Percentiles rank a stretch among this genome's conserved stretches.
phyloP scores from a whole-genome alignment of 2,888 invertebrate genomes.

The Noctua comes region DNA sequence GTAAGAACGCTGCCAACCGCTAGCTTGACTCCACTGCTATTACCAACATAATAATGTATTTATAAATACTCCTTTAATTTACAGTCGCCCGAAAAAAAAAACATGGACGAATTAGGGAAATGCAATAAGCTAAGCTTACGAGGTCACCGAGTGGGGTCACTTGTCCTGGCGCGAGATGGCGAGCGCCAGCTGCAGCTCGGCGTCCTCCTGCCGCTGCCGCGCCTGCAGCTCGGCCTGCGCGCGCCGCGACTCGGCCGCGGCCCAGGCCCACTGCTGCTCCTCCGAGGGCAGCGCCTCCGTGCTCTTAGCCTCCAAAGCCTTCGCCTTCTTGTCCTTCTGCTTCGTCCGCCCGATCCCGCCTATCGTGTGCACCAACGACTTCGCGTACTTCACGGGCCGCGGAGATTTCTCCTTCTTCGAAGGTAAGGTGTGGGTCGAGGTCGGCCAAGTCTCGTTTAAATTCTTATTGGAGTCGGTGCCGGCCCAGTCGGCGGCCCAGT shows the following conservation, averaged over 20 bases:
- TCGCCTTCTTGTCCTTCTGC: conserved; percentile 83
- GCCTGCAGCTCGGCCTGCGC: conserved; percentile 91
- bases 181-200: conserved; percentile 93
- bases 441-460: conserved; percentile 86
- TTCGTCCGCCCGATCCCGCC: conserved; percentile 84
- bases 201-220: conserved; percentile 91
- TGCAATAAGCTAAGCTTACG: conserved; percentile 36
- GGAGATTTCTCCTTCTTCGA: conserved; percentile 87
- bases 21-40: conserved; percentile 22
- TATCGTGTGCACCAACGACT: conserved; percentile 86
- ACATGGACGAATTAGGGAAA: conserved; percentile 54
- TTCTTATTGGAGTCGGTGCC: conserved; percentile 78
- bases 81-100: conserved; percentile 44
- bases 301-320: conserved; percentile 71
- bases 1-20: conserved; percentile 18
- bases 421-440: conserved; percentile 80
- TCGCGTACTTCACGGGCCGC: conserved; percentile 86
- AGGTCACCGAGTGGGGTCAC: conserved; percentile 67
- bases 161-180: conserved; percentile 91
- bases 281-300: conserved; percentile 86
- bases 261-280: conserved; percentile 94
- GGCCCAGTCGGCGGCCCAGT: conserved; percentile 82
- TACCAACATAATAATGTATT: conserved; percentile 40
- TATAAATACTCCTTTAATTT: conserved; percentile 53
- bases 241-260: conserved; percentile 90